phyloP scores from a whole-genome alignment of 2,797 vertebrate genomes.

The Oreonectes daqikongensis region DNA sequence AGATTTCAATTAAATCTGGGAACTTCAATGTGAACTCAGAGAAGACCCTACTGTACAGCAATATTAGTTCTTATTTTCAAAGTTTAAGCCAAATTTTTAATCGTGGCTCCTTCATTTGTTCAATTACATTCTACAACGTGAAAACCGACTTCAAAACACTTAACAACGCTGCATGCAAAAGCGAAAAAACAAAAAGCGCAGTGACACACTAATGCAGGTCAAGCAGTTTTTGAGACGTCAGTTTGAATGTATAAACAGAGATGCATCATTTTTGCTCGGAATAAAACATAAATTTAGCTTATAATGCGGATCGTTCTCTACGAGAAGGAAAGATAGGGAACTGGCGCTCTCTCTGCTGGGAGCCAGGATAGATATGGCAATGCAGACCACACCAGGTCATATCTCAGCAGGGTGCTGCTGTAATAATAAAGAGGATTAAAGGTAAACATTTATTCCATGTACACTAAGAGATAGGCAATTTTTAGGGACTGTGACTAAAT shows the following conservation, averaged over 20 bases:
- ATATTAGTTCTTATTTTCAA: neutral
- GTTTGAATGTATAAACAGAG: conserved; percentile 27
- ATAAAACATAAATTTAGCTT: conserved; percentile 20
- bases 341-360: conserved; percentile 14
- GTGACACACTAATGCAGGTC: conserved; percentile 4
- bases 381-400: conserved; percentile 35
- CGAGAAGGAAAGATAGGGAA: neutral
- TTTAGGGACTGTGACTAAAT: too few relatives aligned
- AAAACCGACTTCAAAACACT: conserved; percentile 1
- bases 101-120: conserved; percentile 21
- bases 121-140: conserved; percentile 24
- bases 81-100: neutral
- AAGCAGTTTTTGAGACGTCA: conserved; percentile 44
- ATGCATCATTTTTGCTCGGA: conserved; percentile 37
- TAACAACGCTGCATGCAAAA: neutral
- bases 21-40: neutral
- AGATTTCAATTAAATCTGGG: neutral
- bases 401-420: conserved; percentile 38
- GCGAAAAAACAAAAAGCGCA: neutral
- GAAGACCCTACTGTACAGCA: neutral
- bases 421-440: too few relatives aligned
- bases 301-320: conserved; percentile 8
- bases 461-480: neutral
- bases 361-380: conserved; percentile 22
- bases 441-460: too few relatives aligned